Percentiles rank a stretch among this genome's conserved stretches.
phyloP scores from a whole-genome alignment of 1,140 invertebrate species.

The Oedothorax gibbosus region DNA sequence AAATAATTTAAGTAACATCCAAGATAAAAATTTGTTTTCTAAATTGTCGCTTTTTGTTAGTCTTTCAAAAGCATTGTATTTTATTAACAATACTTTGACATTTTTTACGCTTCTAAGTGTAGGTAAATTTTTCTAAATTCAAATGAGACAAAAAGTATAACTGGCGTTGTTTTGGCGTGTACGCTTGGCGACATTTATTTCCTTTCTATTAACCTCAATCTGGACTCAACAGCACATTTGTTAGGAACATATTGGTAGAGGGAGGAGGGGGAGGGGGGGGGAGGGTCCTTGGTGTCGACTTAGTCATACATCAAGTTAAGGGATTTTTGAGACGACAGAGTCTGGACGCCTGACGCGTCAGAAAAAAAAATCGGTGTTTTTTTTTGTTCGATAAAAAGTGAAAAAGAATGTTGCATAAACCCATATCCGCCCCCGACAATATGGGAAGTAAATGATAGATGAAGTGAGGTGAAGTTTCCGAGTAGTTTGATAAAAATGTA shows the following conservation, averaged over 20 bases:
- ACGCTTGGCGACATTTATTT: slow-evolving; percentile 4
- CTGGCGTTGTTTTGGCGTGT: background rate
- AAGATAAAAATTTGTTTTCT: background rate
- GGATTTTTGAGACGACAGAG: slow-evolving; percentile 19
- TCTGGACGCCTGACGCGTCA: background rate
- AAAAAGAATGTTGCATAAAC: no score
- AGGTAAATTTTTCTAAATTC: no score
- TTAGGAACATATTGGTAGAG: slow-evolving; percentile 44
- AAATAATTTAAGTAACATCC: background rate
- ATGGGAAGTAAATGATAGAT: no score
- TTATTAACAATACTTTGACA: no score
- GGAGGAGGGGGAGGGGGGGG: background rate
- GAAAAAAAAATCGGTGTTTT: background rate
- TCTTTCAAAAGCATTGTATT: background rate
- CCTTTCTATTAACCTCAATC: slow-evolving; percentile 1
- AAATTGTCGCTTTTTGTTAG: background rate
- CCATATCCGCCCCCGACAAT: no score
- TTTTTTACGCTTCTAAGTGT: no score
- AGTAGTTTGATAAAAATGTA: no score
- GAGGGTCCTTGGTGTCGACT: slow-evolving; percentile 37
- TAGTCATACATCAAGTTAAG: slow-evolving; percentile 53
- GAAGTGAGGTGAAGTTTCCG: no score
- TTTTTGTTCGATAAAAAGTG: no score
- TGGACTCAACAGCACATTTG: slow-evolving; percentile 17
- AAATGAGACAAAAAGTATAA: no score